Evolutionary conservation across 2,113 vertebrate genomes (phyloP), one percentile per base, ranked within the genome.

Genomic region (Jacana jacana): DNA sequence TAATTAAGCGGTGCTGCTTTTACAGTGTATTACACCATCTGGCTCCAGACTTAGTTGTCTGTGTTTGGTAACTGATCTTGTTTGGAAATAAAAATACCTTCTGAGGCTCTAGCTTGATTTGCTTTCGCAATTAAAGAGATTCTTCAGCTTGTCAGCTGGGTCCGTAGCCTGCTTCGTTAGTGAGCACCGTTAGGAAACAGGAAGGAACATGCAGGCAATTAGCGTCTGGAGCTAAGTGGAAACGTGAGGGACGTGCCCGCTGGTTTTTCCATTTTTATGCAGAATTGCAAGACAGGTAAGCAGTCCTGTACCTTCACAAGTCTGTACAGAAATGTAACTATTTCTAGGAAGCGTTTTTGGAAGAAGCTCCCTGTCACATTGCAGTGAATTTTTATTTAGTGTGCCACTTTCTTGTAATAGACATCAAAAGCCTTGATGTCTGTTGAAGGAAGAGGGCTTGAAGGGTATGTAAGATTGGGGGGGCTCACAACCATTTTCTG

Each of bases 1-100:
- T 91, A 91, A 95, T 93, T 92, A 93, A 92, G 48, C 48, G 48
- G 37, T 78, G 61, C 48, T 86, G 94, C 94, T 95, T 86, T 97
- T 95, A 91, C 64, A 54, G 40, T 64, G 57, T 84, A 89, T 96
- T 94, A 42, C 42, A 91, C 91, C 88, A 92, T 94, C 92, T 96
- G 93, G 68, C 89, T 91, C 30, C 77, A 91, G 80, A 91, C 77
- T 95, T 86, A 93, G 86, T 91, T 76, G 86, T 92, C 91, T 91
- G 77, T 71, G 51, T 78, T 88, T 81, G 60, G 48, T 92, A 68
- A 78, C 81, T 95, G 91, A 95, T 96, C 92, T 93, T 89, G 61
- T 95, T 95, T 95, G 77, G 65, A 86, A 95, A 91, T 48, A 87
- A 81, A 70, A 84, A 68, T 87, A 61, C 81, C 49, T 95, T 91